Conservation (phyloP, 2,113 vertebrate genomes). For the Myotis davidii region DNA sequence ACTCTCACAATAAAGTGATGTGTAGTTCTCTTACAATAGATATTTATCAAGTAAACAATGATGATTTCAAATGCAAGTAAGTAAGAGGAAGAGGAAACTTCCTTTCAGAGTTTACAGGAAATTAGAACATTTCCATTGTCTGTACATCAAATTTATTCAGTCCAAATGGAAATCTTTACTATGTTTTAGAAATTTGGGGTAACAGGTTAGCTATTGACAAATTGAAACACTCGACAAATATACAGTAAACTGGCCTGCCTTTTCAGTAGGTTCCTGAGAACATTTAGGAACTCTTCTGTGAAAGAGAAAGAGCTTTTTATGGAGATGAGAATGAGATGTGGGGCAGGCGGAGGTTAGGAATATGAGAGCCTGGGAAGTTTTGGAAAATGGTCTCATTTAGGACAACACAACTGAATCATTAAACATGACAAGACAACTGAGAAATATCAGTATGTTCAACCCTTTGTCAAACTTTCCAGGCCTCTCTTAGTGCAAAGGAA, state of each 20-base stretch:
- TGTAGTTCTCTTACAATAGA: background rate
- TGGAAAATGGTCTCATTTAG: background rate
- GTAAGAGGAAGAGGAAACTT: background rate
- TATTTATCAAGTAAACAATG: background rate
- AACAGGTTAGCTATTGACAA: background rate
- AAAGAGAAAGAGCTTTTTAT: background rate
- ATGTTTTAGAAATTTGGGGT: slow-evolving; percentile 21
- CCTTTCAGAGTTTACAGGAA: background rate
- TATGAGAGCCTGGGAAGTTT: background rate
- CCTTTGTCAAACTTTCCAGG: background rate
- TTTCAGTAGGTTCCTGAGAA: background rate
- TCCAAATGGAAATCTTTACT: slow-evolving; percentile 4
- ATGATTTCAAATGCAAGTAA: background rate
- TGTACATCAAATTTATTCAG: slow-evolving; percentile 32
- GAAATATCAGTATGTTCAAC: background rate
- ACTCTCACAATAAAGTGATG: background rate
- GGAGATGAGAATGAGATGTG: background rate
- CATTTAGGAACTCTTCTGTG: background rate
- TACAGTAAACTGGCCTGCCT: background rate
- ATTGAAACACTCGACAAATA: slow-evolving; percentile 27
- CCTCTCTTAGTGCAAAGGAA: background rate
- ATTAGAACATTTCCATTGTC: background rate
- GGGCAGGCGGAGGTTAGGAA: background rate
- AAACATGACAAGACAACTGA: background rate
- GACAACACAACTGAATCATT: background rate